Percentiles rank a stretch among this genome's conserved stretches.
Evolutionary conservation across 1,140 invertebrate species (phyloP).

Genomic region (Polypedilum vanderplanki): DNA sequence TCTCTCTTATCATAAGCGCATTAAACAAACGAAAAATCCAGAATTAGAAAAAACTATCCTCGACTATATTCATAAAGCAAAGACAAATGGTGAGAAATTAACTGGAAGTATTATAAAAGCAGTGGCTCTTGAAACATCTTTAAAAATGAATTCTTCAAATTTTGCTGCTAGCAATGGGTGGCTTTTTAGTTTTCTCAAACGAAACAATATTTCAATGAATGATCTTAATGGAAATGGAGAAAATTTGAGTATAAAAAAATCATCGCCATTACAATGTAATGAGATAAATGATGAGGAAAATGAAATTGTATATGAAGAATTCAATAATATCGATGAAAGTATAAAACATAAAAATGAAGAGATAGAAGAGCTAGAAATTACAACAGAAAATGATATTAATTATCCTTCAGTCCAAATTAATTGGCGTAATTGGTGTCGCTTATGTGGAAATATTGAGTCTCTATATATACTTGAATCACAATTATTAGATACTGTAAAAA

Average conservation of each 20-base stretch:
- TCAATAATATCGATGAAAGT: not conserved
- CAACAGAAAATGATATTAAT: not conserved
- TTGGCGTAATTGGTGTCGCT: not conserved
- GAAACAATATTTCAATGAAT: not conserved
- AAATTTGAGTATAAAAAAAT: not conserved
- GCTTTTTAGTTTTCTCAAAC: not conserved
- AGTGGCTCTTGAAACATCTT: not conserved
- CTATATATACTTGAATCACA: too few relatives aligned
- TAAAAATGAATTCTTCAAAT: not conserved
- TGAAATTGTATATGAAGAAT: not conserved
- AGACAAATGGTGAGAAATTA: not conserved
- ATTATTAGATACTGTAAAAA: too few relatives aligned
- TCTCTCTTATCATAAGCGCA: not conserved
- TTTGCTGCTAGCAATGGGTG: not conserved
- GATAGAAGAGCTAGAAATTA: not conserved
- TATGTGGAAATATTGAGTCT: not conserved
- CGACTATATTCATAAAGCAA: not conserved
- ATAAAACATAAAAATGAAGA: not conserved
- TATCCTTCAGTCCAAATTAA: not conserved
- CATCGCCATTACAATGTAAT: not conserved
- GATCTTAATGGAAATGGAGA: not conserved
- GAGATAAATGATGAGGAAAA: not conserved
- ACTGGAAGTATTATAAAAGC: not conserved
- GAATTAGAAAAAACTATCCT: not conserved
- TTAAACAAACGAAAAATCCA: not conserved